Conservation (phyloP, 2,888 invertebrate genomes). For the Caenorhabditis sp. region DNA sequence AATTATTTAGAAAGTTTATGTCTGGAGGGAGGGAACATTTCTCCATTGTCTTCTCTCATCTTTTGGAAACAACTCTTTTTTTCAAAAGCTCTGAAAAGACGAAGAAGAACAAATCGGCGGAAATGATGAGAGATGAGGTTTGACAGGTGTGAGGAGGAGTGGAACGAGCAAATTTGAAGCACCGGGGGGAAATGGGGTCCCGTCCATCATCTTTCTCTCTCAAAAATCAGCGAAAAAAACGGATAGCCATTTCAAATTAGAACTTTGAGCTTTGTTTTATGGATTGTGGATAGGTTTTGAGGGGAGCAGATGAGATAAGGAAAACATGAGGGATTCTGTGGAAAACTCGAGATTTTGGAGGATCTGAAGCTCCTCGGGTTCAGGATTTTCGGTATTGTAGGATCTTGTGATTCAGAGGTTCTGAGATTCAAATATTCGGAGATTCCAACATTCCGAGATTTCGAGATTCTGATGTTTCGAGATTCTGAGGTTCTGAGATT, state of each 20-base stretch:
- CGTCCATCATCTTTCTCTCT: slow-evolving; percentile 27
- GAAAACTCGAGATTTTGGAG: too few relatives aligned
- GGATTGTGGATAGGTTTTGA: neutral
- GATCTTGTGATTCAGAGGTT: too few relatives aligned
- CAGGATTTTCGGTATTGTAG: too few relatives aligned
- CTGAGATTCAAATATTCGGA: too few relatives aligned
- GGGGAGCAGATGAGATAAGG: neutral
- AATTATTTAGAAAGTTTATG: slow-evolving; percentile 3
- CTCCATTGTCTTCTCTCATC: neutral
- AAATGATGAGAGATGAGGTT: slow-evolving; percentile 47
- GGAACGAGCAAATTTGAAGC: slow-evolving; percentile 1
- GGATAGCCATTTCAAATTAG: slow-evolving; percentile 34
- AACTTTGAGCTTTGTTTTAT: slow-evolving; percentile 38
- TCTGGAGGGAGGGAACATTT: slow-evolving; percentile 9
- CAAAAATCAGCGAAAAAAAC: slow-evolving; percentile 15
- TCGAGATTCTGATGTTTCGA: too few relatives aligned
- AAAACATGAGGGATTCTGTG: neutral
- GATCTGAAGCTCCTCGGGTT: too few relatives aligned
- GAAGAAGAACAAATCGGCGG: slow-evolving; percentile 21
- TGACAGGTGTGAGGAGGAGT: slow-evolving; percentile 45
- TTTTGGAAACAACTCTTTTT: slow-evolving; percentile 36
- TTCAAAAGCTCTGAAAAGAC: slow-evolving; percentile 16
- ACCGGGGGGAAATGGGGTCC: slow-evolving; percentile 33
- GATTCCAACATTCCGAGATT: too few relatives aligned
- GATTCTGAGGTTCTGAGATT: too few relatives aligned